These are phyloP conservation scores for Otolemur crassicaudatus DNA, from an alignment of 2,797 vertebrate genomes.

Conservation along the genomic window DNA sequence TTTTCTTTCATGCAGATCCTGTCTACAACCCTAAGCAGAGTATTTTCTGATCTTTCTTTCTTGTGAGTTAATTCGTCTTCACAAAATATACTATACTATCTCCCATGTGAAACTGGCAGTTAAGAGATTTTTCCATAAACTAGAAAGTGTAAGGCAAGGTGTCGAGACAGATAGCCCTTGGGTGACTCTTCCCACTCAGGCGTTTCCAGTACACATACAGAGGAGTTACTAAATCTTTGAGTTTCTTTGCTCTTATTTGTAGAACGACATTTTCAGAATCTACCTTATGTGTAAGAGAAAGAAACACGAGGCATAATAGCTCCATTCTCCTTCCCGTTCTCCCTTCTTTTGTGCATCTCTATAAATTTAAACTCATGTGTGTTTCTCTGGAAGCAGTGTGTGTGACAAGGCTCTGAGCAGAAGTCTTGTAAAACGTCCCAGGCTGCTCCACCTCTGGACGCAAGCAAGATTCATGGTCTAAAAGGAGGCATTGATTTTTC, in stretches of 20 bases:
- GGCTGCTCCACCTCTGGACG: not conserved
- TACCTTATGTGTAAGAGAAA: not conserved
- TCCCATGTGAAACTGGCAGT: not conserved
- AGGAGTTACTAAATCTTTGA: not conserved
- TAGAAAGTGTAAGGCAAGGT: not conserved
- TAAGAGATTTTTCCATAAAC: not conserved
- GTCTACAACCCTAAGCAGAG: not conserved
- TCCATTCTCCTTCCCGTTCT: not conserved
- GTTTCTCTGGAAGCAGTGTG: not conserved
- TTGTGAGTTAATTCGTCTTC: not conserved
- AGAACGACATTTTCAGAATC: not conserved
- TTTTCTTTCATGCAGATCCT: not conserved
- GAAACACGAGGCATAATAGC: rapidly evolving
- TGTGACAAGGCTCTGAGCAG: not conserved
- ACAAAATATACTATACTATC: too few relatives aligned
- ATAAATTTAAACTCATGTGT: rapidly evolving
- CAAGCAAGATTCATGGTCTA: not conserved
- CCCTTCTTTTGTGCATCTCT: not conserved
- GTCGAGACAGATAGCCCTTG: not conserved
- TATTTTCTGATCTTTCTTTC: not conserved
- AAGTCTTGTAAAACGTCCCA: not conserved
- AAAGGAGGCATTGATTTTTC: not conserved
- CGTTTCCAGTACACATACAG: not conserved
- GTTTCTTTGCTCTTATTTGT: not conserved
- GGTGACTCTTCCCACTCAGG: not conserved